These are phyloP conservation scores for Catharus bicknelli DNA, from an alignment of 2,113 vertebrate species.

Conservation along the genomic window DNA sequence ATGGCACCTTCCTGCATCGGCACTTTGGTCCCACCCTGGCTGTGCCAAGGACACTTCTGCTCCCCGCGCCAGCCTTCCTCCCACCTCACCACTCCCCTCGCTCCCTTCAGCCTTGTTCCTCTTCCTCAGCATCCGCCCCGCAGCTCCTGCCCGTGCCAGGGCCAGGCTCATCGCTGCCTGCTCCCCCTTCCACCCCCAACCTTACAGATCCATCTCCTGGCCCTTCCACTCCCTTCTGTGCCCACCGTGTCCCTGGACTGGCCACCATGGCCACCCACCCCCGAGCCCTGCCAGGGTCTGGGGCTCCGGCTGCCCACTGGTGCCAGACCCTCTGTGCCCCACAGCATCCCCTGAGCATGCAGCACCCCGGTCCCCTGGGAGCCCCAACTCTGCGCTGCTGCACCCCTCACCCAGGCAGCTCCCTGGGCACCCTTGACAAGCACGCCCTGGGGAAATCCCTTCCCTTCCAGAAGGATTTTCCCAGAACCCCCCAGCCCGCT, in stretches of 20 bases:
- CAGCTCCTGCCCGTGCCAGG: background rate
- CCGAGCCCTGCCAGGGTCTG: accelerated
- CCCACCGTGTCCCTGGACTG: background rate
- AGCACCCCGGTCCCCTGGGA: background rate
- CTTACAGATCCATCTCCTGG: constrained; percentile 19
- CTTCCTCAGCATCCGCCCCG: accelerated
- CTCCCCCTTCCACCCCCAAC: background rate
- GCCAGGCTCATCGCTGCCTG: background rate
- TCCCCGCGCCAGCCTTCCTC: background rate
- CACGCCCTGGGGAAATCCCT: background rate
- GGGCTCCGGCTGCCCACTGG: background rate
- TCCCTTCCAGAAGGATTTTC: background rate
- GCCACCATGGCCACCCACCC: background rate
- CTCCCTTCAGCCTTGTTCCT: background rate
- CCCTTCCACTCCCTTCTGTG: background rate
- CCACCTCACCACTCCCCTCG: accelerated
- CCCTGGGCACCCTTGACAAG: background rate
- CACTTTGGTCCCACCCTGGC: background rate
- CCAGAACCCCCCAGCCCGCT: background rate
- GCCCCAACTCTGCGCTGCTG: accelerated
- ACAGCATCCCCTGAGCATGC: constrained; percentile 8
- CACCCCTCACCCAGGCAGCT: background rate
- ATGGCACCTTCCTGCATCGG: accelerated
- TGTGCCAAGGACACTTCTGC: background rate
- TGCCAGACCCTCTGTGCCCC: background rate